These are phyloP conservation scores for Bruchidius siliquastri DNA, from an alignment of 2,888 invertebrate species.

Conservation along the genomic window DNA sequence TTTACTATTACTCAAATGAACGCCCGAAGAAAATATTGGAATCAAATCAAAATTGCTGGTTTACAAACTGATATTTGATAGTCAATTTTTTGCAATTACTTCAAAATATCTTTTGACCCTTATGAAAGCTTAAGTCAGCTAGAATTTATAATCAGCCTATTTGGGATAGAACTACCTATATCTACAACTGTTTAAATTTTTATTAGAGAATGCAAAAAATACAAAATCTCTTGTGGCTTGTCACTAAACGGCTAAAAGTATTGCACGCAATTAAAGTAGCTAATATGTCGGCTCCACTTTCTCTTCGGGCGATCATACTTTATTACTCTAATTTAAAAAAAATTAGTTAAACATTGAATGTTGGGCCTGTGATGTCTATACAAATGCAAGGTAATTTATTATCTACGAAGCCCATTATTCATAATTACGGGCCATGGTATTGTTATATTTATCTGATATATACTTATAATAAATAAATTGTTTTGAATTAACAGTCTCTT, in stretches of 20 bases:
- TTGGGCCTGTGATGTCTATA: slow-evolving; percentile 43
- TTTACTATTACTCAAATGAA: neutral
- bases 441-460: slow-evolving; percentile 38
- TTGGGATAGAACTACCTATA: no score
- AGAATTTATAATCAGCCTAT: no score
- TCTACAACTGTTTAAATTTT: no score
- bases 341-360: slow-evolving; percentile 20
- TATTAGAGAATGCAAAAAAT: no score
- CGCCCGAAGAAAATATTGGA: slow-evolving; percentile 10
- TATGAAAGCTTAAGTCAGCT: no score
- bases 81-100: no score
- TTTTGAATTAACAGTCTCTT: neutral
- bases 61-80: no score
- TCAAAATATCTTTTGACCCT: no score
- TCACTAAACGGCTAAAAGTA: no score
- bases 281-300: slow-evolving; percentile 10
- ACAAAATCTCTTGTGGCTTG: no score
- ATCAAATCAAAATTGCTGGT: no score
- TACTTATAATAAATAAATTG: slow-evolving; percentile 12
- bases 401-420: slow-evolving; percentile 34
- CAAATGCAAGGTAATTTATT: slow-evolving; percentile 30
- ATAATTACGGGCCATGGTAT: slow-evolving; percentile 36
- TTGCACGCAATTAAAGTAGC: no score
- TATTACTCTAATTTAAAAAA: slow-evolving; percentile 15
- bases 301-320: slow-evolving; percentile 6